phyloP scores from a whole-genome alignment of 2,113 vertebrate genomes.

The Cygnus buccinator region DNA sequence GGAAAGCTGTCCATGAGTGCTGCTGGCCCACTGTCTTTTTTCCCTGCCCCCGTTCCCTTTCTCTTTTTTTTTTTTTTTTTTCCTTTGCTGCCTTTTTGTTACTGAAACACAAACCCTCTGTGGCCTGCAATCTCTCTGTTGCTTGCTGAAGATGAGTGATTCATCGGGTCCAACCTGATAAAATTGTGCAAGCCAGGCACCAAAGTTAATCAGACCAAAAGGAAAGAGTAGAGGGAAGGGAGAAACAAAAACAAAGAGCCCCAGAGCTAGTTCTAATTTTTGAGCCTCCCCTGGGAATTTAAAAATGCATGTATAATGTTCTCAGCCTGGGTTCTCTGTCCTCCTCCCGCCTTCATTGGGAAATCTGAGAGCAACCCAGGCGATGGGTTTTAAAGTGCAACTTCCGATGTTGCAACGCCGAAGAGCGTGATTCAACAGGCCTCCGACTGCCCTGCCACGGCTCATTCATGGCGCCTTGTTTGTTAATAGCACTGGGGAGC shows the following conservation, averaged over 20 bases:
- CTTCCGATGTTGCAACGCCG: slow-evolving; percentile 58
- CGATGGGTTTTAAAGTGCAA: background rate
- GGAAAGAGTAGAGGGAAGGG: background rate
- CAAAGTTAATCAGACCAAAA: slow-evolving; percentile 39
- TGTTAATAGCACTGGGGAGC: background rate
- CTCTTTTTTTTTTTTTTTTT: background rate
- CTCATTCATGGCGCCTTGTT: background rate
- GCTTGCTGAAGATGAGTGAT: slow-evolving; percentile 49
- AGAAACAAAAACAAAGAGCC: slow-evolving; percentile 40
- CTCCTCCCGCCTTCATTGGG: background rate
- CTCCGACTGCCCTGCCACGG: background rate
- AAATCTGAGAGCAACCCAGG: background rate
- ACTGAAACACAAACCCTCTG: background rate
- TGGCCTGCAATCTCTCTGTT: slow-evolving; percentile 14
- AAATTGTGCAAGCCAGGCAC: slow-evolving; percentile 46
- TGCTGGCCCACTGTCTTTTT: slow-evolving; percentile 19
- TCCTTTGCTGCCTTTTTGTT: background rate
- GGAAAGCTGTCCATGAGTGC: slow-evolving; percentile 31
- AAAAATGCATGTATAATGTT: background rate
- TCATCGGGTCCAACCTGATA: slow-evolving; percentile 53
- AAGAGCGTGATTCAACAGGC: slow-evolving; percentile 30
- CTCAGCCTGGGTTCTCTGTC: background rate
- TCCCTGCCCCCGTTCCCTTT: background rate
- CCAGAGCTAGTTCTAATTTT: slow-evolving; percentile 15
- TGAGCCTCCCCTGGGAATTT: background rate